These are phyloP conservation scores for Artemia franciscana DNA, from an alignment of 1,140 invertebrate species.

Conservation along the genomic window DNA sequence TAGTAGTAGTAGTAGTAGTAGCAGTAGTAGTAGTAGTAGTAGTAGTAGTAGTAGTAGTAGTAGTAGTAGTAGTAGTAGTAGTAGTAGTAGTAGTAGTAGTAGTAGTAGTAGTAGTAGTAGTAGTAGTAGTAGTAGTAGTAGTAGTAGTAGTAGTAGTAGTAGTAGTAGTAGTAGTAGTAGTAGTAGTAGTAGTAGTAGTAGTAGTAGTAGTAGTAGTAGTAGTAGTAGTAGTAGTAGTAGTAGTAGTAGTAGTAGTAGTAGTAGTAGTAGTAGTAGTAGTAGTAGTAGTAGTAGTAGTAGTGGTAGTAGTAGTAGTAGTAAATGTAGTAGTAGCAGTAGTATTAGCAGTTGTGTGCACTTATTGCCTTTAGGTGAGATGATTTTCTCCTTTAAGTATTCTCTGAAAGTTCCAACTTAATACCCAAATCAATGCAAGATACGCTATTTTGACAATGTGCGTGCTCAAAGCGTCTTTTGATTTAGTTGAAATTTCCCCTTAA, in stretches of 20 bases:
- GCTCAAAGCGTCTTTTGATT: too few relatives aligned
- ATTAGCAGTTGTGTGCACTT: too few relatives aligned
- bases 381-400: too few relatives aligned
- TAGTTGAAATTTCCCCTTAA: too few relatives aligned
- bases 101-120: slow-evolving; percentile 8
- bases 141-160: not conserved
- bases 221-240: slow-evolving; percentile 9
- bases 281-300: not conserved
- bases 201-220: slow-evolving; percentile 10
- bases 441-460: too few relatives aligned
- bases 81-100: slow-evolving; percentile 9
- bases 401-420: too few relatives aligned
- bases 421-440: too few relatives aligned
- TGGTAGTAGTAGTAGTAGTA: too few relatives aligned
- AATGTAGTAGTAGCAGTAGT: too few relatives aligned
- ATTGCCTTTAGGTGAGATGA: too few relatives aligned
- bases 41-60: slow-evolving; percentile 9
- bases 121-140: not conserved
- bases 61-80: slow-evolving; percentile 7
- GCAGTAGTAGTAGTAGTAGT: slow-evolving; percentile 9
- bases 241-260: slow-evolving; percentile 1
- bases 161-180: slow-evolving; percentile 6
- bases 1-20: slow-evolving; percentile 4
- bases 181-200: slow-evolving; percentile 9
- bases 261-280: not conserved